Conservation (phyloP, 2,113 vertebrate species). For the Xenopus borealis region DNA sequence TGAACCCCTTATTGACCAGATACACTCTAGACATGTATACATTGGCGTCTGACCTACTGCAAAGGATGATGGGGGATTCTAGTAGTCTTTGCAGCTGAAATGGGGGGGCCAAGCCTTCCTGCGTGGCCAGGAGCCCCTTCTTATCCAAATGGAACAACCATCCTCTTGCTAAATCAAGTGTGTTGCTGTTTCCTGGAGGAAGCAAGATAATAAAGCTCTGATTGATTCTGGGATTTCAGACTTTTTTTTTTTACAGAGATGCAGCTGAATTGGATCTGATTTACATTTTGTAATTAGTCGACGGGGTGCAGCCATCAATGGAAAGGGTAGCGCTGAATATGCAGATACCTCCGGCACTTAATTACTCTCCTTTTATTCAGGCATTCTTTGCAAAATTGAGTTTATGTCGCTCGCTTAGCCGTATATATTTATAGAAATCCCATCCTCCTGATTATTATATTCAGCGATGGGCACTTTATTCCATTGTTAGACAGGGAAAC, state of each 20-base stretch:
- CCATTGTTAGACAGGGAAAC: too few relatives aligned
- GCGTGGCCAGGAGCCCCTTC: too few relatives aligned
- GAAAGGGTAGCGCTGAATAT: constrained; percentile 14
- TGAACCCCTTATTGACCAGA: too few relatives aligned
- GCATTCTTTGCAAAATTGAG: neutral
- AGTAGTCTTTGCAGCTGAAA: too few relatives aligned
- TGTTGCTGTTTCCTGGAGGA: neutral
- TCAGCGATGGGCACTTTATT: too few relatives aligned
- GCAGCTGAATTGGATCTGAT: constrained; percentile 34
- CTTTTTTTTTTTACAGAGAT: neutral
- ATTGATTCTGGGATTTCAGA: constrained; percentile 9
- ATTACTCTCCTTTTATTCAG: neutral
- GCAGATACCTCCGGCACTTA: constrained; percentile 5
- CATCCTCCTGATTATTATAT: neutral
- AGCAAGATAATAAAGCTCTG: neutral
- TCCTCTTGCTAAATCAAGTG: too few relatives aligned
- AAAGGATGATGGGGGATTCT: too few relatives aligned
- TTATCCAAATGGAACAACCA: too few relatives aligned
- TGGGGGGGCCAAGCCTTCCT: too few relatives aligned
- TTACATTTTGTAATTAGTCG: constrained; percentile 39
- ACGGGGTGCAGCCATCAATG: constrained; percentile 12
- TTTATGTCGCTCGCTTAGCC: neutral
- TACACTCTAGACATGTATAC: too few relatives aligned
- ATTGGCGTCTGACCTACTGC: too few relatives aligned
- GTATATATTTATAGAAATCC: neutral